Conservation (phyloP, 2,797 vertebrate genomes). For the Phalloptychus januarius region DNA sequence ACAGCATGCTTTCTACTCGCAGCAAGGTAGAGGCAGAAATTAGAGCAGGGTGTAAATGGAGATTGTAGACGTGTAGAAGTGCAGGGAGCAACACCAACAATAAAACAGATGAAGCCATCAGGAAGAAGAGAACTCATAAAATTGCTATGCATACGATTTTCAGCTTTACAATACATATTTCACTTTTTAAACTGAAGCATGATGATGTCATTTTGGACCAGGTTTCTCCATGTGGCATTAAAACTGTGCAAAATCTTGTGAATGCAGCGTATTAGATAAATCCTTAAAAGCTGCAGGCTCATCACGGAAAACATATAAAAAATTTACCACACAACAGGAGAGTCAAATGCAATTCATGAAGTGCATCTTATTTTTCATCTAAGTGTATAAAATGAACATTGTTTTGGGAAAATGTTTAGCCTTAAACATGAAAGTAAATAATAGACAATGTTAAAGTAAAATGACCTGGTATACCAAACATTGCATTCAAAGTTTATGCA, state of each 20-base stretch:
- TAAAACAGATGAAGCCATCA: conserved; percentile 15
- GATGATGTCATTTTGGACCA: conserved; percentile 2
- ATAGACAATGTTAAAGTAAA: conserved; percentile 43
- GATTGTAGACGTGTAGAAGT: conserved; percentile 14
- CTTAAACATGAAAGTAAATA: conserved; percentile 27
- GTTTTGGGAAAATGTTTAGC: conserved; percentile 12
- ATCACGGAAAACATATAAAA: conserved; percentile 6
- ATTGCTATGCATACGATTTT: not conserved
- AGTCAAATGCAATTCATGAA: not conserved
- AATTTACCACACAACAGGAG: not conserved
- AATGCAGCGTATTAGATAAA: conserved; percentile 6
- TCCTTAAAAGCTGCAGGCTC: conserved; percentile 1
- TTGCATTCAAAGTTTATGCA: conserved; percentile 49
- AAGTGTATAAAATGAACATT: not conserved
- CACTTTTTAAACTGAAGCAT: not conserved
- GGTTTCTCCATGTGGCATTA: conserved; percentile 13
- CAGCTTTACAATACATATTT: conserved; percentile 2
- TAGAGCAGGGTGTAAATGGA: conserved; percentile 44
- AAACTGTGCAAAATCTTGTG: not conserved
- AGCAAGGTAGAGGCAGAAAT: conserved; percentile 44
- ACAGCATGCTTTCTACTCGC: conserved; percentile 47
- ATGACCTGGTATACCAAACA: conserved; percentile 55
- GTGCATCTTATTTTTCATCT: not conserved
- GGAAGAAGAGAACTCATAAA: not conserved
- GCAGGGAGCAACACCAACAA: conserved; percentile 13